A percentile compares a stretch with the other conserved stretches of the same genome.
These are phyloP conservation scores for Tiliacea aurago DNA, from an alignment of 2,888 invertebrate genomes.

Conservation along the genomic window DNA sequence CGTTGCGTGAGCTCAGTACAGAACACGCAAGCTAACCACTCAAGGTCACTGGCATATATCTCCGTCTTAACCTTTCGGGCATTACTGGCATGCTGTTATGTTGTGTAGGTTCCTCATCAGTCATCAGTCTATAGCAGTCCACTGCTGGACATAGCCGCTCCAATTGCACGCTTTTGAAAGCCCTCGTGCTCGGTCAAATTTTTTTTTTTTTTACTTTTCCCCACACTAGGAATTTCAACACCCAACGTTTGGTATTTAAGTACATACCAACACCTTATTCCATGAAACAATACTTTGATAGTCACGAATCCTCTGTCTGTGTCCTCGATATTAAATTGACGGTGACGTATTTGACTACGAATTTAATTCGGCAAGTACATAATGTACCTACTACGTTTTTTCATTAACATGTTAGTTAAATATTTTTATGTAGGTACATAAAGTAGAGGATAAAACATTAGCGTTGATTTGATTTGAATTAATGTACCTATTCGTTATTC, in stretches of 20 bases:
- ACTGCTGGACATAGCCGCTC: neutral
- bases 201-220: too few relatives aligned
- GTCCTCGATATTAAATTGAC: constrained; percentile 23
- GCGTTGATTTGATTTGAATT: constrained; percentile 25
- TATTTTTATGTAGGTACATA: too few relatives aligned
- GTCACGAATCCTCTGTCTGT: constrained; percentile 5
- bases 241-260: neutral
- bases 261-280: neutral
- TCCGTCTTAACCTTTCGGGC: too few relatives aligned
- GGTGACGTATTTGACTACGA: constrained; percentile 30
- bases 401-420: neutral
- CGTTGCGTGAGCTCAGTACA: too few relatives aligned
- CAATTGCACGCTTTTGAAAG: neutral
- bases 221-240: too few relatives aligned
- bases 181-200: too few relatives aligned
- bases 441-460: constrained; percentile 11
- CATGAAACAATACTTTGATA: neutral
- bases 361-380: neutral
- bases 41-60: too few relatives aligned
- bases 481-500: constrained; percentile 18
- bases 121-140: neutral
- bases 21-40: too few relatives aligned
- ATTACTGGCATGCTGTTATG: neutral
- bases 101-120: neutral
- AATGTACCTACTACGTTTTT: constrained; percentile 4